Percentiles rank a stretch among this genome's conserved stretches.
Evolutionary conservation across 53 echinoderm and acorn worm genomes (phyloP).

Genomic region (Crossaster papposus): DNA sequence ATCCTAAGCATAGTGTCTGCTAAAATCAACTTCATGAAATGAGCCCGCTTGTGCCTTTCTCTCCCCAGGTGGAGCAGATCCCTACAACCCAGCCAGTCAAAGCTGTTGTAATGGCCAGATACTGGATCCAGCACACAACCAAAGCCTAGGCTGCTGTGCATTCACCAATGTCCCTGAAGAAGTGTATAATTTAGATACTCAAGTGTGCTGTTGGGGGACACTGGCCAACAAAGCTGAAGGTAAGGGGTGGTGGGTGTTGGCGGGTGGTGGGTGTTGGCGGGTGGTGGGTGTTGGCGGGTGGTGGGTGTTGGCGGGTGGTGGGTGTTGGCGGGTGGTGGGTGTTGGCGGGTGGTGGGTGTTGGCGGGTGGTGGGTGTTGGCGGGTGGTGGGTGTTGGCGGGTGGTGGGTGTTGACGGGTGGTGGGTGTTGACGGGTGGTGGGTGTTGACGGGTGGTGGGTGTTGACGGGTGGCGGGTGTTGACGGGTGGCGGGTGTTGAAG

Average conservation of each 20-base stretch:
- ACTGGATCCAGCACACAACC: background rate
- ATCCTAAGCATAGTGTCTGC: background rate
- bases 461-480: too few relatives aligned
- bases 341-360: too few relatives aligned
- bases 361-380: too few relatives aligned
- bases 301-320: too few relatives aligned
- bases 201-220: slow-evolving; percentile 7
- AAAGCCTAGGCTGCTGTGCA: background rate
- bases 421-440: too few relatives aligned
- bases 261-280: background rate
- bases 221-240: slow-evolving; percentile 16
- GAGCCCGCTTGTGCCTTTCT: background rate
- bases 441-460: too few relatives aligned
- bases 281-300: background rate
- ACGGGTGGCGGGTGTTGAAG: slow-evolving; percentile 4
- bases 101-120: slow-evolving; percentile 56
- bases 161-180: background rate
- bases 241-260: background rate
- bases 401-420: too few relatives aligned
- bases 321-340: too few relatives aligned
- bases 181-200: background rate
- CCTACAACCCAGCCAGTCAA: slow-evolving; percentile 58
- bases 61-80: slow-evolving; percentile 48
- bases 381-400: too few relatives aligned
- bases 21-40: background rate